Base-by-base conservation (phyloP, 1,140 invertebrate species). In the Microplitis mediator region DNA sequence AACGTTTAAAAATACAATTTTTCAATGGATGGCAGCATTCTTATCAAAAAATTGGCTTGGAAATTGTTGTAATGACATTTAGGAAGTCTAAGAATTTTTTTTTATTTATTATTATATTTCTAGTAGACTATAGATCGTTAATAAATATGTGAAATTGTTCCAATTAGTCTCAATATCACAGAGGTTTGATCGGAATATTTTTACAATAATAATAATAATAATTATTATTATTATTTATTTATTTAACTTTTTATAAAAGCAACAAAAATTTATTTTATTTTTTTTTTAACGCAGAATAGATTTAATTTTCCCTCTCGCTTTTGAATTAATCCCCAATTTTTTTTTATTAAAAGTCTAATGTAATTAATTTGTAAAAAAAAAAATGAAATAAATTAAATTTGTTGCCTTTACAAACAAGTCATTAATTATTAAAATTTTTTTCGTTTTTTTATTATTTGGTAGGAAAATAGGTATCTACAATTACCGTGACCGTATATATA, bases 381-480 rank as follows among this genome's bases (percentile, higher is more conserved):
- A 85, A 45, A 45, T 45, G 2, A n/a, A 13, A 54, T 13, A 14
- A n/a, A 54, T 14, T 54, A 5, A 14, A 14, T 54, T 23, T 54
- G 5, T n/a, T 54, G 13, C 52, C 5, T 54, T 54, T 23, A 54
- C 6, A 50, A 6, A 13, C 79, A 56, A 76, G 72, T 69, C 35
- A 13, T 77, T 75, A 56, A 58, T 52, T 71, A 54, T 63, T 62
- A 76, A 74, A 67, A 31, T 77, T 78, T 78, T 74, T 76, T 76
- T 78, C 36, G 75, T 75, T 74, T 32, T 9, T 77, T 76, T 66
- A 58, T 66, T 72, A 67, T 52, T 77, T 84, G 77, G 79, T 85
- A 86, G 82, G 84, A 87, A 86, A 86, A 87, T 87, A 86, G 84
- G 82, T 84, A 83, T 86, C 80, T 85, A 86, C 84, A 84, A 80